Evolutionary conservation across 2,797 vertebrate genomes (phyloP).

Genomic region (Gallinago stenura): DNA sequence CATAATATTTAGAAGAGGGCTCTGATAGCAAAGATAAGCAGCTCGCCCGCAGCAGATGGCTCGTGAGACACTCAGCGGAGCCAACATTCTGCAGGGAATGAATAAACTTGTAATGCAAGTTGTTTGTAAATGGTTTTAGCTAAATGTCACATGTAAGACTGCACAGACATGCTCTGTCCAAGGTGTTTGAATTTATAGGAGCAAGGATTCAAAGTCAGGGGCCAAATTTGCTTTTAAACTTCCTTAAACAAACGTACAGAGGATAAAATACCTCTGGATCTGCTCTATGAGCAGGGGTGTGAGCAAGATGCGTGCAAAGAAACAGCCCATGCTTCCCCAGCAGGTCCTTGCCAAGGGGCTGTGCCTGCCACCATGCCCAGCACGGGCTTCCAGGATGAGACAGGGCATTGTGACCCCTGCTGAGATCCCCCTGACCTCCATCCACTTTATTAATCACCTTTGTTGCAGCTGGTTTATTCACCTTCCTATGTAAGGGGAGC

Average conservation of each 20-base stretch:
- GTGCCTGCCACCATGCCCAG: neutral
- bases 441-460: neutral
- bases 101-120: slow-evolving; percentile 74
- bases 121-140: slow-evolving; percentile 76
- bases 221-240: slow-evolving; percentile 86
- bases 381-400: neutral
- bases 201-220: slow-evolving; percentile 75
- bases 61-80: slow-evolving; percentile 56
- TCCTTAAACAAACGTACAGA: slow-evolving; percentile 64
- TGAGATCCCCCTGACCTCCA: neutral
- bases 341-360: neutral
- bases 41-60: slow-evolving; percentile 80
- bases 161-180: slow-evolving; percentile 71
- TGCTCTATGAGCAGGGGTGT: slow-evolving; percentile 1
- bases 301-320: neutral
- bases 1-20: slow-evolving; percentile 80
- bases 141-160: slow-evolving; percentile 76
- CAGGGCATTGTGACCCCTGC: neutral
- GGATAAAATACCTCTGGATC: slow-evolving; percentile 54
- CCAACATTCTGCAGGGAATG: slow-evolving; percentile 79
- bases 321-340: neutral
- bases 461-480: neutral
- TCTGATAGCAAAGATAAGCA: slow-evolving; percentile 80
- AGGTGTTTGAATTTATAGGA: slow-evolving; percentile 78
- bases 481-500: neutral